Percentiles rank a stretch among this genome's conserved stretches.
Evolutionary conservation across 1,140 invertebrate genomes (phyloP).

Genomic region (Heterodera carotae): DNA sequence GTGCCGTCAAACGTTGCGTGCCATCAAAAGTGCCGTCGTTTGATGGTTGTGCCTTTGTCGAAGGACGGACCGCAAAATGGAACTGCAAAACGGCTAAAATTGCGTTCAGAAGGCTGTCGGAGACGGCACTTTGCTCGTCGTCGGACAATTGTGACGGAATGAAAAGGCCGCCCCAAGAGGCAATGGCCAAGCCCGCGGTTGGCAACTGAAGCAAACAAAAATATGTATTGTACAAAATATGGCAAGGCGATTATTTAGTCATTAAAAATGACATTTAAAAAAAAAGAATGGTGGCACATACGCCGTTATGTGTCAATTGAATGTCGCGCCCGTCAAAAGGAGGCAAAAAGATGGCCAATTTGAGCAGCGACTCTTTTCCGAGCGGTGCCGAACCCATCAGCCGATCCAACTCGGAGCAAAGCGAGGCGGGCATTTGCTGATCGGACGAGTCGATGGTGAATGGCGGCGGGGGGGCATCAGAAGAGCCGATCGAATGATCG

Average conservation of each 20-base stretch:
- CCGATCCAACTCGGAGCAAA: constrained; percentile 49
- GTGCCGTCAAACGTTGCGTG: too few relatives aligned
- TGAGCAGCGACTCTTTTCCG: constrained; percentile 34
- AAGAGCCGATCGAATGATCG: not conserved
- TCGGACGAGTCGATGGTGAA: constrained; percentile 27
- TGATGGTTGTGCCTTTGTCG: not conserved
- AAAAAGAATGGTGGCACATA: not conserved
- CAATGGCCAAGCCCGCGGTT: constrained; percentile 32
- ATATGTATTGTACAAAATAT: not conserved
- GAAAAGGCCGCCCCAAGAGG: constrained; percentile 47
- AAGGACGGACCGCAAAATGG: constrained; percentile 10
- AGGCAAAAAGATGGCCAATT: constrained; percentile 42
- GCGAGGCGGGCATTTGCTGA: constrained; percentile 37
- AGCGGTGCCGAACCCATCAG: constrained; percentile 34
- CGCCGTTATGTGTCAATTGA: not conserved
- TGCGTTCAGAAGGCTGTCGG: constrained; percentile 29
- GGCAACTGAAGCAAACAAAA: constrained; percentile 38
- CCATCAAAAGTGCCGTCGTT: too few relatives aligned
- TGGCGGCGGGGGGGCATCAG: not conserved
- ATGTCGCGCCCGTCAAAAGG: not conserved
- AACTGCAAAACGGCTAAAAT: constrained; percentile 23
- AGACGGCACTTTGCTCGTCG: constrained; percentile 18
- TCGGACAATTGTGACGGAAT: constrained; percentile 23
- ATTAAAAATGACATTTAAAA: not conserved
- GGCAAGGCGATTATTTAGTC: not conserved